phyloP scores from a whole-genome alignment of 1,140 invertebrate species.

The fruit fly (Drosophila melanogaster) region DNA sequence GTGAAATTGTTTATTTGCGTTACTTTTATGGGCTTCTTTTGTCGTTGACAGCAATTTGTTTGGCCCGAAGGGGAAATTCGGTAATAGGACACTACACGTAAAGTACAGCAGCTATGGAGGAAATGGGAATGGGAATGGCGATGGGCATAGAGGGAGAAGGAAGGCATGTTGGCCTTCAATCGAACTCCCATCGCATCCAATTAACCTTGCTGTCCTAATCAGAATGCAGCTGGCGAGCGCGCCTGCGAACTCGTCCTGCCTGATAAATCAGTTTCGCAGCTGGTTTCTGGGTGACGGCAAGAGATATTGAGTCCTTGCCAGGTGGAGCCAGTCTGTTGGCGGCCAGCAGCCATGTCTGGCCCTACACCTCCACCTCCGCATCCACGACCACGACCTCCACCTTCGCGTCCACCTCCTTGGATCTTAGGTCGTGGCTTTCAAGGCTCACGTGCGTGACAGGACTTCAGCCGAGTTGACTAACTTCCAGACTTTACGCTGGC shows the following conservation, averaged over 20 bases:
- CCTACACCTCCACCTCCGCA: neutral
- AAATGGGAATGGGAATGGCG: neutral
- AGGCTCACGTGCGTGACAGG: constrained; percentile 56
- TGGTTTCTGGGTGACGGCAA: neutral
- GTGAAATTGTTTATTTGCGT: constrained; percentile 76
- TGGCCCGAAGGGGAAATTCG: constrained; percentile 28
- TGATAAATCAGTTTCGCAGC: constrained; percentile 39
- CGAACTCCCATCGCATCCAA: constrained; percentile 61
- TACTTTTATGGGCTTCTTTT: constrained; percentile 67
- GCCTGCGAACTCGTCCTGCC: constrained; percentile 14
- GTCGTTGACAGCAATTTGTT: constrained; percentile 74
- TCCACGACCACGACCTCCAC: too few relatives aligned
- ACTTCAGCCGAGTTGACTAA: constrained; percentile 46
- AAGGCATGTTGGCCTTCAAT: constrained; percentile 24
- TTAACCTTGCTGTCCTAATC: constrained; percentile 80
- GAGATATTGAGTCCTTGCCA: constrained; percentile 14
- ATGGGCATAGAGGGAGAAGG: neutral
- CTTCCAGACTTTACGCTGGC: constrained; percentile 15
- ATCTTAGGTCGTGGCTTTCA: constrained; percentile 11
- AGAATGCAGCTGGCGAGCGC: constrained; percentile 60
- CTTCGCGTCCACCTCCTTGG: constrained; percentile 1
- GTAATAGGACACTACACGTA: constrained; percentile 24
- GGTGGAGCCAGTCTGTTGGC: constrained; percentile 13
- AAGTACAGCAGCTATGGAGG: neutral
- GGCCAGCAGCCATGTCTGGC: constrained; percentile 52